These are phyloP conservation scores for Smutsia gigantea DNA, from an alignment of 2,797 vertebrate genomes.

Conservation along the genomic window DNA sequence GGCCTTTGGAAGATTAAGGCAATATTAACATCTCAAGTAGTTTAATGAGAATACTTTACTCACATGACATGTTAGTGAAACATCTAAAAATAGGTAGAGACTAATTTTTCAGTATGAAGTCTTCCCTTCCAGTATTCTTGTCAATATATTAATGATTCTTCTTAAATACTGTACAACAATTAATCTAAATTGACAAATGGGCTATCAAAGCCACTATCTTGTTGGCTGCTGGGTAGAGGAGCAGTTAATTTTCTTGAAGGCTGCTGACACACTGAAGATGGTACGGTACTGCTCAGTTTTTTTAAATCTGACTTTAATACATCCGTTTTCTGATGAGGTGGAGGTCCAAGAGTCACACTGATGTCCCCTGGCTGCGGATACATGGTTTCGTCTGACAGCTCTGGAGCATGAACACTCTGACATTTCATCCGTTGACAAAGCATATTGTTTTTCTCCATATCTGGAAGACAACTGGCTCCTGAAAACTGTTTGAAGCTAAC, in stretches of 20 bases:
- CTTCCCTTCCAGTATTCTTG: slow-evolving; percentile 60
- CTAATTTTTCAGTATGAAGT: slow-evolving; percentile 53
- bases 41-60: slow-evolving; percentile 69
- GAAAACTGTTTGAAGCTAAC: slow-evolving; percentile 53
- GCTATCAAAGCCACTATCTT: slow-evolving; percentile 84
- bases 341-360: background rate
- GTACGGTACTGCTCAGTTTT: background rate
- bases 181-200: slow-evolving; percentile 72
- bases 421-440: slow-evolving; percentile 54
- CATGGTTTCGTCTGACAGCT: slow-evolving; percentile 55
- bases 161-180: slow-evolving; percentile 26
- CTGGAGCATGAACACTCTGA: slow-evolving; percentile 41
- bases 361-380: slow-evolving; percentile 57
- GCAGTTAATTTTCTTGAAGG: slow-evolving; percentile 64
- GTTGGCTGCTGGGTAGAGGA: slow-evolving; percentile 61
- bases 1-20: slow-evolving; percentile 68
- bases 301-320: slow-evolving; percentile 31
- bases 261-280: slow-evolving; percentile 60
- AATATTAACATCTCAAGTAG: slow-evolving; percentile 69
- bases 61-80: background rate
- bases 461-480: slow-evolving; percentile 52
- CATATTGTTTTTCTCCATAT: slow-evolving; percentile 56
- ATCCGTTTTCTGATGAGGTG: slow-evolving; percentile 21
- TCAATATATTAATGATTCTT: slow-evolving; percentile 67
- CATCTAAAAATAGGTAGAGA: slow-evolving; percentile 49